Conservation (phyloP, 2,888 invertebrate genomes). For the Lissocephala sabroskyi region DNA sequence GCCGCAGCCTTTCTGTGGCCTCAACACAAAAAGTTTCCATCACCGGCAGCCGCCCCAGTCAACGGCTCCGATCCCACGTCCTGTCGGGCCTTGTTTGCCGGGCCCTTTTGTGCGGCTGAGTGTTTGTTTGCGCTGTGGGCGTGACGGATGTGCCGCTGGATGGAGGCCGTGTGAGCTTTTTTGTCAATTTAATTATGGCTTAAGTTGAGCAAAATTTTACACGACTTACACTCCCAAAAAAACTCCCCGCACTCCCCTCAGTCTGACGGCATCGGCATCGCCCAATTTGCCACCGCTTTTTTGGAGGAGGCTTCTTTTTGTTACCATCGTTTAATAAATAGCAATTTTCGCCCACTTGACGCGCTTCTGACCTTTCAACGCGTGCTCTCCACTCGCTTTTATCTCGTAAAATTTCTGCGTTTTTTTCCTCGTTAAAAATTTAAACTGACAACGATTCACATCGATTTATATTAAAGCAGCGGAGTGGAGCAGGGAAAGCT, state of each 20-base stretch:
- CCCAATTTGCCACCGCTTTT: no score
- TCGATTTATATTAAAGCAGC: no score
- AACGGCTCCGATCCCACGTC: neutral
- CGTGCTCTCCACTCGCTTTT: neutral
- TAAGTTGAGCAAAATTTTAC: conserved; percentile 47
- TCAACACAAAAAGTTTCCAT: neutral
- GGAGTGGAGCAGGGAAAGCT: no score
- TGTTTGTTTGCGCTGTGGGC: conserved; percentile 3
- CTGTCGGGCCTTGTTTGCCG: neutral
- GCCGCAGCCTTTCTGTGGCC: neutral
- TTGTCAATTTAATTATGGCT: conserved; percentile 53
- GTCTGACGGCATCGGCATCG: neutral
- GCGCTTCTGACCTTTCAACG: conserved; percentile 1
- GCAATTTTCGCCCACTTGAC: conserved; percentile 30
- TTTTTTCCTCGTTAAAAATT: conserved; percentile 11
- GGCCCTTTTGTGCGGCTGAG: neutral
- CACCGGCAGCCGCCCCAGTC: neutral
- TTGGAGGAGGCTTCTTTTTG: no score
- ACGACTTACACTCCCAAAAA: conserved; percentile 45
- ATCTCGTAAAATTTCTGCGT: neutral
- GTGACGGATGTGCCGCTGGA: neutral
- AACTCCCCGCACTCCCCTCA: neutral
- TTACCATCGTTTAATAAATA: conserved; percentile 40
- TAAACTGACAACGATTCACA: conserved; percentile 9
- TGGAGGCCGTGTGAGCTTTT: conserved; percentile 6